Evolutionary conservation across 2,888 invertebrate species (phyloP).

Genomic region (Macrosiphum euphorbiae): DNA sequence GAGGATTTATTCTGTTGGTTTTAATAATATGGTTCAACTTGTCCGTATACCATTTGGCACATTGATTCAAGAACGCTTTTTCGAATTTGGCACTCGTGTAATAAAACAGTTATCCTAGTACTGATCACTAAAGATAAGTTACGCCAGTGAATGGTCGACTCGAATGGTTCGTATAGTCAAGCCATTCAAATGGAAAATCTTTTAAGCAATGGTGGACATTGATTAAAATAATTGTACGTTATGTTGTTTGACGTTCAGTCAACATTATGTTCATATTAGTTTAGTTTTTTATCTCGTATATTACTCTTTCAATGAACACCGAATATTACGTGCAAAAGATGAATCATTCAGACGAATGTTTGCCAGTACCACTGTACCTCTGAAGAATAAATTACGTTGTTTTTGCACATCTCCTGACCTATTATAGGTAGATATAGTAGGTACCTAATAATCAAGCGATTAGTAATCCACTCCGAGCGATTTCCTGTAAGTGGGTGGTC

Average conservation of each 20-base stretch:
- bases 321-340: not conserved
- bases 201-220: not conserved
- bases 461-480: not conserved
- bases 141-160: not conserved
- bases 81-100: not conserved
- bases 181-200: not conserved
- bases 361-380: not conserved
- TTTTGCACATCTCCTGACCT: not conserved
- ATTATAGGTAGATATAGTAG: no score
- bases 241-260: not conserved
- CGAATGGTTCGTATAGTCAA: not conserved
- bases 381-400: not conserved
- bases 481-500: not conserved
- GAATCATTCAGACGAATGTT: not conserved
- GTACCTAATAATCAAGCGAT: not conserved
- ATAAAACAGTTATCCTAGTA: not conserved
- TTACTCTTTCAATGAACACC: not conserved
- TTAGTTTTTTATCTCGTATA: not conserved
- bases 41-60: not conserved
- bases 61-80: not conserved
- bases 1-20: not conserved
- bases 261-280: not conserved
- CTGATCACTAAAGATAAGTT: not conserved
- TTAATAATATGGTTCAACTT: not conserved
- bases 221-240: not conserved